Percentiles rank a stretch among this genome's conserved stretches.
Evolutionary conservation across 1,140 invertebrate genomes (phyloP).

Genomic region (Luehdorfia chinensis): DNA sequence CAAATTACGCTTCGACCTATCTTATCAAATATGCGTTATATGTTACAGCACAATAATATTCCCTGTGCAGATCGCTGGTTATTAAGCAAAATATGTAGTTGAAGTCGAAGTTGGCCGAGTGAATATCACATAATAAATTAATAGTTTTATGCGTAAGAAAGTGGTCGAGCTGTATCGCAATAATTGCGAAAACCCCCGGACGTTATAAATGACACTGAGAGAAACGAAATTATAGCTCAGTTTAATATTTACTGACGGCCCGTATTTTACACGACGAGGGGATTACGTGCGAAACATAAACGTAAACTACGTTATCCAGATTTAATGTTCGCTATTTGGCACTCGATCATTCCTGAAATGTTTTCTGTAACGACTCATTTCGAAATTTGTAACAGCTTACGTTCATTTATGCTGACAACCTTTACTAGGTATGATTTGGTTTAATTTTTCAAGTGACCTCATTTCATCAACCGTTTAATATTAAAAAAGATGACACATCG

Average conservation of each 20-base stretch:
- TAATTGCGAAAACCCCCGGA: conserved; percentile 68
- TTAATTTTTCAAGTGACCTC: no score
- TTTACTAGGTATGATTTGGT: no score
- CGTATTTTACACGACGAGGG: conserved; percentile 63
- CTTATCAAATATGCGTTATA: no score
- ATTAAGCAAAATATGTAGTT: no score
- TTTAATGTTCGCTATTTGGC: conserved; percentile 67
- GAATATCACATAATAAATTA: conserved; percentile 29
- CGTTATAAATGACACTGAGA: conserved; percentile 66
- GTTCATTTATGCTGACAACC: no score
- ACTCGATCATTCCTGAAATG: conserved; percentile 51
- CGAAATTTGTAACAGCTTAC: conserved; percentile 38
- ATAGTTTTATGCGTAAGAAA: conserved; percentile 35
- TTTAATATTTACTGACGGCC: conserved; percentile 68
- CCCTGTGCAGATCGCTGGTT: no score
- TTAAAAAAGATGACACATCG: no score
- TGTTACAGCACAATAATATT: no score
- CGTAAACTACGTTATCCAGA: conserved; percentile 60
- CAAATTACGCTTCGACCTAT: no score
- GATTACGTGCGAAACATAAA: conserved; percentile 67
- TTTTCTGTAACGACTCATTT: conserved; percentile 50
- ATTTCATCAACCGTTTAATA: no score
- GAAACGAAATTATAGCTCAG: conserved; percentile 54
- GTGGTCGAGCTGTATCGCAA: conserved; percentile 57
- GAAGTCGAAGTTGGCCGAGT: no score